These are phyloP conservation scores for Bellardia pandia DNA, from an alignment of 2,888 invertebrate species.

Conservation along the genomic window DNA sequence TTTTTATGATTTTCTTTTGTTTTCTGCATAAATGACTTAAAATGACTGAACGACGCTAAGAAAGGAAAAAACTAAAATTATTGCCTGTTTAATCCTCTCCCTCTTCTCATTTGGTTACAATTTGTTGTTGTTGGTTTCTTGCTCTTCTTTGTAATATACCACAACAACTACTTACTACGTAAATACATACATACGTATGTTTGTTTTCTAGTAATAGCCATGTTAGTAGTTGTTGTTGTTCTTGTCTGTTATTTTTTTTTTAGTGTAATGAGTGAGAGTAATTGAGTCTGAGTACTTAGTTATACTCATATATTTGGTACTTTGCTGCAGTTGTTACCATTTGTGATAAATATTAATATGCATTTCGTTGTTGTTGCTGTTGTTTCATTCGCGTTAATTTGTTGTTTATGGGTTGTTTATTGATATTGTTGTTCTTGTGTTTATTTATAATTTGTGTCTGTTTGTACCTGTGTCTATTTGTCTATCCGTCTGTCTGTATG, in stretches of 20 bases:
- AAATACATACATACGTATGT: background rate
- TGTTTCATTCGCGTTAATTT: conserved; percentile 2
- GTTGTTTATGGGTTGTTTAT: conserved; percentile 35
- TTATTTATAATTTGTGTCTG: background rate
- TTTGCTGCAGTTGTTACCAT: conserved; percentile 20
- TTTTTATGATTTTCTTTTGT: conserved; percentile 61
- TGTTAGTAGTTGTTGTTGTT: background rate
- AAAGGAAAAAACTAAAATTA: background rate
- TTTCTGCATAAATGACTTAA: conserved; percentile 52
- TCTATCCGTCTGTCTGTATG: conserved; percentile 22
- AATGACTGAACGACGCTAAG: conserved; percentile 4
- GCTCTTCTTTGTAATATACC: conserved; percentile 4
- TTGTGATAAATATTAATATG: conserved; percentile 9
- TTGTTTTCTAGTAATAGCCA: background rate
- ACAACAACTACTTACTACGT: background rate
- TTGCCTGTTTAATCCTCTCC: background rate
- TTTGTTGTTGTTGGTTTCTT: conserved; percentile 22
- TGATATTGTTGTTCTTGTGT: conserved; percentile 33
- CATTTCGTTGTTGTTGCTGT: conserved; percentile 12
- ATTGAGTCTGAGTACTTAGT: conserved; percentile 19
- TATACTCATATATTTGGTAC: background rate
- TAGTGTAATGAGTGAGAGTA: conserved; percentile 29
- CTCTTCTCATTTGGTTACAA: conserved; percentile 47
- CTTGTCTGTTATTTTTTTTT: conserved; percentile 22
- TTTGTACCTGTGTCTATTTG: background rate